Evolutionary conservation across 2,888 invertebrate genomes (phyloP), one percentile per base, ranked within the genome.

Genomic region (Carpatolechia fugitivella): DNA sequence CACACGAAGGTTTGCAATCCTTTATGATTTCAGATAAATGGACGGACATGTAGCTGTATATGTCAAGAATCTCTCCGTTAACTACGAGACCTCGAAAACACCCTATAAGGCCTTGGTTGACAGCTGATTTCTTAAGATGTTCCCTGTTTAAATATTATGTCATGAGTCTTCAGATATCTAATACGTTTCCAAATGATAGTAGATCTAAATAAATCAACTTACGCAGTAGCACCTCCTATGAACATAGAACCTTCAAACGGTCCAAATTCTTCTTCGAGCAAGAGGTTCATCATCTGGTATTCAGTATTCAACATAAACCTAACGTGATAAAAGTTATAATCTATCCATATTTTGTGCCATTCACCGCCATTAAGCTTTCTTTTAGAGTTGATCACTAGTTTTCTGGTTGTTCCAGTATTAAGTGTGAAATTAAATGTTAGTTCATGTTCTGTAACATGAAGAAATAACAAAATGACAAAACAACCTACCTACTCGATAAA

Each of bases 331-430:
- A 96, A 95, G 84, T 98, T 97, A 78, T 97, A 97, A 87, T 98
- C 98, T 59, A 98, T 96, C 96, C 97, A 96, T 62, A 98, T 94
- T 85, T 97, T 97, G 80, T 98, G 98, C 98, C 98, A 98, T 78
- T 97, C 97, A 0, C 98, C 98, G 51, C 96, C 95, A 76, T 97
- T 98, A 48, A 98, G 90, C 74, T 95, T 94, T 46, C 95, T 91
- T 62, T 94, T 93, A 2, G 97, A 97, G 71, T 94, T 94, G 60
- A 98, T 95, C 44, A 95, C 96, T 57, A 97, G 87, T 74, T 95
- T 95, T 62, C 95, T 93, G 48, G 95, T 94, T 6, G 94, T 94
- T 0, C 95, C 96, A 35, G 95, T 97, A 84, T 95, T 97, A 30
- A 96, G 85, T 0, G 97, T 96, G 70, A 97, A 97, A 80, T 97